These are phyloP conservation scores for Gallinago jamesoni DNA, from an alignment of 2,113 vertebrate genomes.

Conservation along the genomic window DNA sequence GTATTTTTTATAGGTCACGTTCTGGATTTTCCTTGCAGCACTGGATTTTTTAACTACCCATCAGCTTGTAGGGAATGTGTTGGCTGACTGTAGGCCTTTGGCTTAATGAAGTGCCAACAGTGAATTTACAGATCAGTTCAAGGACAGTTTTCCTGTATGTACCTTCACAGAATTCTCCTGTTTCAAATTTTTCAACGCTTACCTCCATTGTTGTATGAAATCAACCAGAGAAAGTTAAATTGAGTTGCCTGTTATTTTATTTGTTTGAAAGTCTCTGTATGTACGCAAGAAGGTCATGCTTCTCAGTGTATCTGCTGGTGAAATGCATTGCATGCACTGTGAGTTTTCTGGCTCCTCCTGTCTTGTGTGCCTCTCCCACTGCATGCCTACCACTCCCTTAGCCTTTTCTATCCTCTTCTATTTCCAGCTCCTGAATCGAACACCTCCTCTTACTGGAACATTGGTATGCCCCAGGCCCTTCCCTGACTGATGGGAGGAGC, in stretches of 20 bases:
- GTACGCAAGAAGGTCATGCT: not conserved
- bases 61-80: not conserved
- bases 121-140: not conserved
- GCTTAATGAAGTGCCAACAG: not conserved
- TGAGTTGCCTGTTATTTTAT: not conserved
- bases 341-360: not conserved
- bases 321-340: not conserved
- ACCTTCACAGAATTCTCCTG: not conserved
- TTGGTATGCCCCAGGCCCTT: not conserved
- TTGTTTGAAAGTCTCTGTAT: not conserved
- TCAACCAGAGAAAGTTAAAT: not conserved
- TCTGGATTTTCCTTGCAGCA: not conserved
- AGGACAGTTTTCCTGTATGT: not conserved
- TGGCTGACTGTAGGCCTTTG: not conserved
- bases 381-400: not conserved
- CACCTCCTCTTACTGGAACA: not conserved
- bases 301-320: not conserved
- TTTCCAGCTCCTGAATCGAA: not conserved
- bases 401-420: not conserved
- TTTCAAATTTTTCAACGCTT: not conserved
- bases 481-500: not conserved
- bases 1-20: not conserved
- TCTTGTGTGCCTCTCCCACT: not conserved
- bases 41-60: not conserved
- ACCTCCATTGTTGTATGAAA: fast-evolving